These are phyloP conservation scores for Leptinotarsa rubiginosa DNA, from an alignment of 2,888 invertebrate genomes.

Conservation along the genomic window DNA sequence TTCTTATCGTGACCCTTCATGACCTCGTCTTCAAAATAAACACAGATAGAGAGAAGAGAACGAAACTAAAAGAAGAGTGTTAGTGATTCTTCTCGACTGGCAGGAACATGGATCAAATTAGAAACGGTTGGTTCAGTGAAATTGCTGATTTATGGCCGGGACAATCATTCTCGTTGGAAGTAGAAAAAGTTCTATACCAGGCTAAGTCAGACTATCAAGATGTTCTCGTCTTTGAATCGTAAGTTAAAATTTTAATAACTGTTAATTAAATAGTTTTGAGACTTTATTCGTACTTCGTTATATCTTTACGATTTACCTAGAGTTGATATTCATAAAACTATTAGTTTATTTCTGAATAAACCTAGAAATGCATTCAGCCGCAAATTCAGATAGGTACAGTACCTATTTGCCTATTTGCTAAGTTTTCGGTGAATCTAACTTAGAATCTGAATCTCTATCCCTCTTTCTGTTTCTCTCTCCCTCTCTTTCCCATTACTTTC, in stretches of 20 bases:
- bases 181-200: slow-evolving; percentile 81
- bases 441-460: too few relatives aligned
- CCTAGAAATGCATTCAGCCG: too few relatives aligned
- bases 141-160: slow-evolving; percentile 92
- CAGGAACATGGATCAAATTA: slow-evolving; percentile 66
- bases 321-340: too few relatives aligned
- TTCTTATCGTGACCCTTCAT: too few relatives aligned
- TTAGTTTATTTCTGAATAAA: too few relatives aligned
- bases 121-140: slow-evolving; percentile 94
- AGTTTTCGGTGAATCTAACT: too few relatives aligned
- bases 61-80: not conserved
- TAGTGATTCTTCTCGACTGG: not conserved
- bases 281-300: too few relatives aligned
- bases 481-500: too few relatives aligned
- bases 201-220: slow-evolving; percentile 88
- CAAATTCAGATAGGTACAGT: too few relatives aligned
- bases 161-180: slow-evolving; percentile 86
- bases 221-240: slow-evolving; percentile 73
- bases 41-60: not conserved
- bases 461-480: too few relatives aligned
- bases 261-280: not conserved
- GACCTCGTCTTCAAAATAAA: not conserved
- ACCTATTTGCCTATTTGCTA: too few relatives aligned
- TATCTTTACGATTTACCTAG: too few relatives aligned
- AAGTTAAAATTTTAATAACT: slow-evolving; percentile 66